These are phyloP conservation scores for Guaruba guarouba DNA, from an alignment of 2,113 vertebrate species.

Conservation along the genomic window DNA sequence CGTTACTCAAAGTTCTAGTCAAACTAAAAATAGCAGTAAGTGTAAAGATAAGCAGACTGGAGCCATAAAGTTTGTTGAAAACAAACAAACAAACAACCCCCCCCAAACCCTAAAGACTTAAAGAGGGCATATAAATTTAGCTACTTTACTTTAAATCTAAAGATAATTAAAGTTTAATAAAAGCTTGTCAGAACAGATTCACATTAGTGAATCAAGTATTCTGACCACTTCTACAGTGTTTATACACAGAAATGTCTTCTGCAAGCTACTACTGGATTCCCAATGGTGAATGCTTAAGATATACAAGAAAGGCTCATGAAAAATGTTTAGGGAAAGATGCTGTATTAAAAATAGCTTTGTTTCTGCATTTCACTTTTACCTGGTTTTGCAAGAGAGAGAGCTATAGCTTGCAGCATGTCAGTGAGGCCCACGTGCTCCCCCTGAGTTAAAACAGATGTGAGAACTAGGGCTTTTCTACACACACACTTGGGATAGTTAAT, in stretches of 20 bases:
- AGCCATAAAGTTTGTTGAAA: not conserved
- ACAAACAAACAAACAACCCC: not conserved
- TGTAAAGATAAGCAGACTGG: not conserved
- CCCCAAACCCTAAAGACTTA: not conserved
- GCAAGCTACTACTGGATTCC: not conserved
- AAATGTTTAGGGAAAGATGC: not conserved
- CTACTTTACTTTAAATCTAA: not conserved
- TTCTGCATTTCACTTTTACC: conserved; percentile 7
- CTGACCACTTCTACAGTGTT: not conserved
- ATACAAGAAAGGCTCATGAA: not conserved
- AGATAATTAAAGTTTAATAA: not conserved
- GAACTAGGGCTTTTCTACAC: not conserved
- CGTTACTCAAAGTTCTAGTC: not conserved
- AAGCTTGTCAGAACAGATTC: not conserved
- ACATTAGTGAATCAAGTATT: not conserved
- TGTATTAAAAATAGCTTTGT: not conserved
- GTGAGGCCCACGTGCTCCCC: not conserved
- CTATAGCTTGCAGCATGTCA: not conserved
- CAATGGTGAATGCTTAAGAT: not conserved
- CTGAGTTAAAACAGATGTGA: not conserved
- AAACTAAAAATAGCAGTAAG: not conserved
- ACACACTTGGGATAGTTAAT: not conserved
- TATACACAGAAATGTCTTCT: not conserved
- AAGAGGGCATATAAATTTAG: not conserved
- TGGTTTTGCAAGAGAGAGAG: not conserved